Base-by-base conservation (phyloP, 2,797 vertebrate species). In the Myotis planiceps region DNA sequence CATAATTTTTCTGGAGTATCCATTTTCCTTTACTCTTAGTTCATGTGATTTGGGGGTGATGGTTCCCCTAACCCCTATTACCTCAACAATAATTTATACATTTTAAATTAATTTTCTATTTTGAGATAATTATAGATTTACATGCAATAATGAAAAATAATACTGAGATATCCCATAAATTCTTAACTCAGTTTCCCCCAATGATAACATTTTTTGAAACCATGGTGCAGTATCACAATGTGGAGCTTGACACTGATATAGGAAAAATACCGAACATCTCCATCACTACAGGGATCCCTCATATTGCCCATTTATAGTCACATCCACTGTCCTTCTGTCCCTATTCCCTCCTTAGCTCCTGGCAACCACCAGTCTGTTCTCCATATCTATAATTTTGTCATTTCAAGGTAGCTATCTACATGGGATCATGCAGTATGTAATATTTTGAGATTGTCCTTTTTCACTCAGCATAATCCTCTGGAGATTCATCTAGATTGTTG, bases 61-160 rank as follows among this genome's bases (percentile, higher is more conserved):
- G 16, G 32, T 39, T 39, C 4, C 6, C 53, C 9, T 63, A 63
- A 23, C 25, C 13, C 45, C 88, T 81, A 32, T 78, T 94, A 84
- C 32, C 76, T 89, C 18, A 87, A 34, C 12, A 87, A 27, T 55
- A 63, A 45, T 69, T 85, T 72, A 66, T 55, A 84, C 58, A 68
- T 49, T 88, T 92, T 32, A 60, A 93, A 60, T 42, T 42, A 18
- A 25, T 23, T 12, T 72, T 65, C 25, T 32, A 32, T 47, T 74
- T 78, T 82, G 21, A 78, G 32, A 71, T 69, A 88, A 80, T 71
- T 93, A 32, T 47, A 82, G 13, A 34, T 79, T 95, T 92, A 69
- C 5, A 79, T 80, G 19, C 39, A 69, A n/a, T 80, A 74, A 14
- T 37, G 81, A 65, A 63, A 93, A 66, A 51, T 90, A 60, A 86